A percentile compares a stretch with the other conserved stretches of the same genome.
phyloP scores from a whole-genome alignment of 2,888 invertebrate genomes.

The Heteromyza rotundicornis region DNA sequence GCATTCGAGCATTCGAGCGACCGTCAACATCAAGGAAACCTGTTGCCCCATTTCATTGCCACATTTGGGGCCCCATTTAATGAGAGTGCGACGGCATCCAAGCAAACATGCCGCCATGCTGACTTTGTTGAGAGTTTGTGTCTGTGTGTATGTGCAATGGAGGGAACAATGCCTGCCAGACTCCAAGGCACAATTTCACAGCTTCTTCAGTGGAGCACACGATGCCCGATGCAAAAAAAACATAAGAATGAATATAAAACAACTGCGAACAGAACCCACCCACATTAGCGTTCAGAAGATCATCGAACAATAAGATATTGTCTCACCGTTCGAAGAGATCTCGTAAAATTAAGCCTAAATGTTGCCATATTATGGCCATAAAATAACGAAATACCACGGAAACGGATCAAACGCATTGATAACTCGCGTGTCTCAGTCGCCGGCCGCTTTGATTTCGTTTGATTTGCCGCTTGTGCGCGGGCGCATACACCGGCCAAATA shows the following conservation, averaged over 20 bases:
- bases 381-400: slow-evolving; percentile 25
- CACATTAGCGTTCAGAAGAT: slow-evolving; percentile 40
- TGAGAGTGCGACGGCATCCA: background rate
- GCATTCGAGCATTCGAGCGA: slow-evolving; percentile 1
- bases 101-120: too few species aligned
- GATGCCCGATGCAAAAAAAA: background rate
- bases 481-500: slow-evolving; percentile 26
- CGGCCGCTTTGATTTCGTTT: slow-evolving; percentile 54
- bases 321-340: slow-evolving; percentile 36
- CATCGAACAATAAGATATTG: slow-evolving; percentile 25
- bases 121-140: too few species aligned
- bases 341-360: slow-evolving; percentile 29
- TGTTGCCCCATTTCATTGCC: too few species aligned
- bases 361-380: slow-evolving; percentile 25
- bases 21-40: slow-evolving; percentile 24
- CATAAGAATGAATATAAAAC: background rate
- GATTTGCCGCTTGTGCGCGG: slow-evolving; percentile 52
- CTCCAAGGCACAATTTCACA: slow-evolving; percentile 17
- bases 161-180: slow-evolving; percentile 1
- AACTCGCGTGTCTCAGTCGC: slow-evolving; percentile 47
- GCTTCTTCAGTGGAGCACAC: background rate
- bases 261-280: slow-evolving; percentile 39
- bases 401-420: slow-evolving; percentile 46
- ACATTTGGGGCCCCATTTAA: slow-evolving; percentile 4
- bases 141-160: too few species aligned